Base-by-base conservation (phyloP, 2,113 vertebrate genomes). In the Phalacrocorax pelagicus region DNA sequence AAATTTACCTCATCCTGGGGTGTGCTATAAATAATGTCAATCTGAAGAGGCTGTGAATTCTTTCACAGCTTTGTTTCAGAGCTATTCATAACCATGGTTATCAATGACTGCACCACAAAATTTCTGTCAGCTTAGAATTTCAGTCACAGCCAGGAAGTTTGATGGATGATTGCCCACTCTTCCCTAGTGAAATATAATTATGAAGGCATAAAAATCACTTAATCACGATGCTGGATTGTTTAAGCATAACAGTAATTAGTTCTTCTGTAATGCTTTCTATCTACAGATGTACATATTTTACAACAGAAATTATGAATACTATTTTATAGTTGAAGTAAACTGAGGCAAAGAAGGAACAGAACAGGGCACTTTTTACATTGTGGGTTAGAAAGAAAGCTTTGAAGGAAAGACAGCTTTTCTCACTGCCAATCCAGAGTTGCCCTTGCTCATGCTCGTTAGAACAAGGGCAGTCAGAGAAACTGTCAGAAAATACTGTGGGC, bases 11-110 rank as follows among this genome's bases (percentile, higher is more conserved):
- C 97, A 96, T 97, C 96, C 96, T 97, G 93, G 92, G 91, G 32
- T 30, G 8, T 59, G 81, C 97, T 98, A 96, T 97, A 97, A 98
- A 93, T 96, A 94, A 97, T 82, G 92, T 97, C 95, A 94, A 46
- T 98, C 95, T 97, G 97, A 97, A 97, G 97, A 96, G 97, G 96
- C 96, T 96, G 92, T 88, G 96, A 97, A 97, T 98, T 97, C 97
- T 98, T 98, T 97, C 95, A 97, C 96, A 97, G 93, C 94, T 97
- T 98, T 98, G 94, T 96, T 97, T 96, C 94, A 97, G 94, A 97
- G 96, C 97, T 98, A 93, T 97, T 98, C 97, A 98, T 97, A 98
- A 97, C 96, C 93, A 92, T 78, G 71, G 94, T 95, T 98, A 97
- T 98, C 98, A 98, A 98, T 98, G 98, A 96, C 96, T 97, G 86